phyloP scores from a whole-genome alignment of 2,797 vertebrate species.

The Helarctos malayanus region DNA sequence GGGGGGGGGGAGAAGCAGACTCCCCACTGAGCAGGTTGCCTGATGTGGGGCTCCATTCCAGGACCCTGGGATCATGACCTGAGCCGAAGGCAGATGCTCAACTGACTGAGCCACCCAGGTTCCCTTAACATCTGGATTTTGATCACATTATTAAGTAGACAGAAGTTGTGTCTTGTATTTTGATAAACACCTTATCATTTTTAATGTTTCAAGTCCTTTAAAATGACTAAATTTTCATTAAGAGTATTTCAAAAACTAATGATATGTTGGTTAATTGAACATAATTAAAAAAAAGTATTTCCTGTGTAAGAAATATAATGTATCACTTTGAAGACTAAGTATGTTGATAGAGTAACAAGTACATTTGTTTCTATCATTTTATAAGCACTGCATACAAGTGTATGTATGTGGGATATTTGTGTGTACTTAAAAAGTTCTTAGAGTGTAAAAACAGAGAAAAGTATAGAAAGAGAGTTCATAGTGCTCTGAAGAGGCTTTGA shows the following conservation, averaged over 20 bases:
- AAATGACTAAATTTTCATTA: background rate
- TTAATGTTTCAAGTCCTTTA: background rate
- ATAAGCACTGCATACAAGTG: background rate
- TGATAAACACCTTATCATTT: background rate
- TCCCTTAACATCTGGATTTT: background rate
- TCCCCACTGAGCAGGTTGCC: background rate
- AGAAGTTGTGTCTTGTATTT: background rate
- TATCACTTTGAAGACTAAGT: background rate
- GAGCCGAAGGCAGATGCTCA: background rate
- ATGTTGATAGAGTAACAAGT: background rate
- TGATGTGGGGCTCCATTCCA: background rate
- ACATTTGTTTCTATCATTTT: background rate
- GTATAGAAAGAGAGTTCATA: background rate
- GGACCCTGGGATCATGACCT: background rate
- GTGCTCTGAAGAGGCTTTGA: background rate
- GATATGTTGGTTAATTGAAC: too few relatives aligned
- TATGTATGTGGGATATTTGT: background rate
- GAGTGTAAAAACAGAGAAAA: background rate
- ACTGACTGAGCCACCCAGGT: background rate
- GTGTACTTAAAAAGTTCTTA: background rate
- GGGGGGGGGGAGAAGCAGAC: too few relatives aligned
- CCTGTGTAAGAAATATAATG: background rate
- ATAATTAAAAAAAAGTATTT: background rate
- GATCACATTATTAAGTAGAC: background rate
- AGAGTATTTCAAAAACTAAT: background rate